Evolutionary conservation across 1,140 invertebrate species (phyloP).

Genomic region (Ceratoteleas bidentatus): DNA sequence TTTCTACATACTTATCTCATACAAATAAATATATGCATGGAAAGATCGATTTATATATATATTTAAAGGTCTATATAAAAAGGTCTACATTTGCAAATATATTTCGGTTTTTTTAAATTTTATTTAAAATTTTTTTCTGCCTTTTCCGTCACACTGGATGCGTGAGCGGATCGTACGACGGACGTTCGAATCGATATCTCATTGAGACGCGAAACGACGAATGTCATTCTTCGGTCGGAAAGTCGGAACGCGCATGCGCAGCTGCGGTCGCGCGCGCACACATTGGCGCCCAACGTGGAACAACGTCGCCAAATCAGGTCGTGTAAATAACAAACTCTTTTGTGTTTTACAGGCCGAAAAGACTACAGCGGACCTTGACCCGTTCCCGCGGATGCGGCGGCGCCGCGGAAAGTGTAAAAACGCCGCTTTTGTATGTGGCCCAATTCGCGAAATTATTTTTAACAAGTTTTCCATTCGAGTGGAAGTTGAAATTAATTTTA

Average conservation of each 20-base stretch:
- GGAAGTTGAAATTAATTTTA: too few species aligned
- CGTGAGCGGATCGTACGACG: neutral
- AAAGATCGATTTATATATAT: too few species aligned
- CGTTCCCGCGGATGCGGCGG: neutral
- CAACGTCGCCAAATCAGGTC: constrained; percentile 46
- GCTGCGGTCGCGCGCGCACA: neutral
- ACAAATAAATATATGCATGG: too few species aligned
- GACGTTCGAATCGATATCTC: constrained; percentile 9
- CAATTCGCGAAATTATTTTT: neutral
- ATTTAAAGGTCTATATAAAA: too few species aligned
- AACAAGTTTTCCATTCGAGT: too few species aligned
- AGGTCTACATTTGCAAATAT: too few species aligned
- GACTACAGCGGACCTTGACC: constrained; percentile 41
- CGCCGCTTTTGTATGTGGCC: neutral
- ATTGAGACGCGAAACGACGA: constrained; percentile 25
- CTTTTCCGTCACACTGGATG: too few species aligned
- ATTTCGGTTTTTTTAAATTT: too few species aligned
- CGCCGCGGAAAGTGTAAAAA: too few species aligned
- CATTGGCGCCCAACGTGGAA: constrained; percentile 21
- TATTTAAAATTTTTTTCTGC: too few species aligned
- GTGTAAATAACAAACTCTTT: constrained; percentile 61
- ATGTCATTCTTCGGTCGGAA: constrained; percentile 23
- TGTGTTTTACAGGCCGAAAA: constrained; percentile 51
- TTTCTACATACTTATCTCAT: too few species aligned
- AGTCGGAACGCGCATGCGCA: constrained; percentile 14